phyloP scores from a whole-genome alignment of 1,140 invertebrate genomes.

The Zaprionus inermis region DNA sequence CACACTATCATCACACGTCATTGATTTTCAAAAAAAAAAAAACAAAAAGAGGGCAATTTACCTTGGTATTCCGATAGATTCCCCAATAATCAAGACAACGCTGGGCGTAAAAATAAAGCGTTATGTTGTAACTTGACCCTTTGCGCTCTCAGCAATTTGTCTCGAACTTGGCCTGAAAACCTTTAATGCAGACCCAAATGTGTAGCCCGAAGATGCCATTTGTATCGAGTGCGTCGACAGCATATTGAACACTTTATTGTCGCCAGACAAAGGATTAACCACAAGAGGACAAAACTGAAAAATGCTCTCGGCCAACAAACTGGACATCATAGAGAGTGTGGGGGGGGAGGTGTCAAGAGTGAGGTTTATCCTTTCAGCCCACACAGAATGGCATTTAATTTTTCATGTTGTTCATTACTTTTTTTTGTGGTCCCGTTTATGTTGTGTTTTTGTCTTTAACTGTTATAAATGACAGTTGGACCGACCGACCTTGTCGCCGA shows the following conservation, averaged over 20 bases:
- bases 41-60: no score
- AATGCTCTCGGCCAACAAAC: conserved; percentile 8
- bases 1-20: neutral
- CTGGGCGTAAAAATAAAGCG: conserved; percentile 2
- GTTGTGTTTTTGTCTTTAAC: conserved; percentile 39
- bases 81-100: conserved; percentile 40
- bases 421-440: conserved; percentile 20
- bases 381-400: conserved; percentile 70
- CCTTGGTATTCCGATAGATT: neutral
- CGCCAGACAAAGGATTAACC: conserved; percentile 34
- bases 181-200: conserved; percentile 52
- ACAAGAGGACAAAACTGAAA: conserved; percentile 20
- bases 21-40: neutral
- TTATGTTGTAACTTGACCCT: conserved; percentile 15
- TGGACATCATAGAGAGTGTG: conserved; percentile 5
- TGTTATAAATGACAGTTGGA: conserved; percentile 61
- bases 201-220: conserved; percentile 27
- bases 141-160: conserved; percentile 19
- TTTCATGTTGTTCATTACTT: conserved; percentile 51
- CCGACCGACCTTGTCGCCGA: neutral
- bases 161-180: conserved; percentile 14
- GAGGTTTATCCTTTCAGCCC: conserved; percentile 6
- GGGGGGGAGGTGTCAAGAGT: neutral
- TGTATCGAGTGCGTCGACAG: conserved; percentile 28
- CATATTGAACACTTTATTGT: conserved; percentile 40